Evolutionary conservation across 2,113 vertebrate genomes (phyloP), one percentile per base, ranked within the genome.

Genomic region (Paradoxurus hermaphroditus): DNA sequence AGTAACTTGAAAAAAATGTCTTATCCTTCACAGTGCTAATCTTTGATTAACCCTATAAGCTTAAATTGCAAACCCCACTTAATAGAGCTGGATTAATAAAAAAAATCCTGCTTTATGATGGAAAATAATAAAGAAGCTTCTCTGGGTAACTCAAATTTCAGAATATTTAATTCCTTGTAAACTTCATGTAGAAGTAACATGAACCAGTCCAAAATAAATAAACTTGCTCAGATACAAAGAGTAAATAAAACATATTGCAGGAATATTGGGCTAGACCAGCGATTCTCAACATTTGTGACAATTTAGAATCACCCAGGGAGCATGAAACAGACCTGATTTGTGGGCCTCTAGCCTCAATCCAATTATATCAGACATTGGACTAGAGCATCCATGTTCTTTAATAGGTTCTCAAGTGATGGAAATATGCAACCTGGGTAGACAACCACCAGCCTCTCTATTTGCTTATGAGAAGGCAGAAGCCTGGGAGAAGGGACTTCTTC

Each of bases 11-110:
- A 95, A 92, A 92, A 75, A 4, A 36, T 36, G 62, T 23, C 51
- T 78, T 41, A 49, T 34, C 27, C 77, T 68, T 93, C 36, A 81
- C 16, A 39, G 34, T 68, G 29, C n/a, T 92, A 68, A 36, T n/a
- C 27, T 86, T 65, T 27, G 5, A 31, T 73, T 94, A 83, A 92
- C 16, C 16, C 72, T 73, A 62, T 56, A 14, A 95, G 49, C 36
- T 44, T 94, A 56, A 82, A 73, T 73, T 94, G 27, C 59, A 93
- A 90, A 79, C 23, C 77, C 41, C 23, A 67, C 11, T 62, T 62
- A 94, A 56, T n/a, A 78, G 63, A 91, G 6, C 29, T 92, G 68
- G 68, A 34, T 94, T 82, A 97, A 90, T 70, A 70, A 84, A n/a
- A 92, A 92, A 90, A 19, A 92, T 7, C 25, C 7, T 82, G 36